A percentile compares a stretch with the other conserved stretches of the same genome.
These are phyloP conservation scores for Dasyprocta punctata DNA, from an alignment of 2,113 vertebrate genomes.

Conservation along the genomic window DNA sequence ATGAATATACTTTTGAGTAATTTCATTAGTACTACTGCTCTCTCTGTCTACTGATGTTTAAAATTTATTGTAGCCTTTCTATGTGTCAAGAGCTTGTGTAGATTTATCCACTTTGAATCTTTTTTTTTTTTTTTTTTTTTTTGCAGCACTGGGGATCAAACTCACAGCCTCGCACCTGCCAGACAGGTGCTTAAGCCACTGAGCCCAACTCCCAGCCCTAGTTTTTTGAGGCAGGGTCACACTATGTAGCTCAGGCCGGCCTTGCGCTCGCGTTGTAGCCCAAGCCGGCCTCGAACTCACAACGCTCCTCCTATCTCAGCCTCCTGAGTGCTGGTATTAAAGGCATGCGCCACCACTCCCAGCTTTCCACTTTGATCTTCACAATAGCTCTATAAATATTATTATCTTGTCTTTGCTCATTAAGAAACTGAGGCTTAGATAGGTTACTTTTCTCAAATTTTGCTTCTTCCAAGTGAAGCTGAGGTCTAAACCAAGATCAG, in stretches of 20 bases:
- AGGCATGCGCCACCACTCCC: no score
- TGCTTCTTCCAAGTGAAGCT: not conserved
- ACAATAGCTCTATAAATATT: not conserved
- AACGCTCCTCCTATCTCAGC: no score
- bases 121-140: no score
- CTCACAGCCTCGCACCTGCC: no score
- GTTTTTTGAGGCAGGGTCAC: no score
- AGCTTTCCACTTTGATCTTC: not conserved
- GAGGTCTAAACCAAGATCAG: not conserved
- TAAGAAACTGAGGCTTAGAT: not conserved
- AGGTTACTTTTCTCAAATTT: not conserved
- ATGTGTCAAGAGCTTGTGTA: not conserved
- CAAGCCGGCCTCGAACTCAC: no score
- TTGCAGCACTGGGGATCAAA: no score
- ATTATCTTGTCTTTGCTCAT: not conserved
- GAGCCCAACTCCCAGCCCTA: no score
- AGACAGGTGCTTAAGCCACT: no score
- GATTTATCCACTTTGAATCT: not conserved
- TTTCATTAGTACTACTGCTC: not conserved
- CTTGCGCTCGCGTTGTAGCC: no score
- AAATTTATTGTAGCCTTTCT: not conserved
- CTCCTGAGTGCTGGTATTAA: no score
- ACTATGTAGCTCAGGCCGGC: no score
- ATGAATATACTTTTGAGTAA: fast-evolving
- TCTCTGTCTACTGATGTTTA: not conserved